A percentile compares a stretch with the other conserved stretches of the same genome.
Conservation (phyloP, 2,888 invertebrate species). For the Chalcis sispes region DNA sequence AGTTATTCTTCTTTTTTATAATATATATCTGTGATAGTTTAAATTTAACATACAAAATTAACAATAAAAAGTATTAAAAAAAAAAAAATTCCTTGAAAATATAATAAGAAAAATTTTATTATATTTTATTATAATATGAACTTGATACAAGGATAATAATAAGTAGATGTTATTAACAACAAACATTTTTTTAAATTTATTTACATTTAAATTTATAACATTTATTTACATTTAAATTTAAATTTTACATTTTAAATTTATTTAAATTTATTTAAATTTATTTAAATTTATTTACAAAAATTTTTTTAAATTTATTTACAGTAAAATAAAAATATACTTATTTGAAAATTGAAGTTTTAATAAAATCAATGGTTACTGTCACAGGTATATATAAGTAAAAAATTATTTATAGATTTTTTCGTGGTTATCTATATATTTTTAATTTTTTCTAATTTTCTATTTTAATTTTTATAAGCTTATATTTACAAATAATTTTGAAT, state of each 20-base stretch:
- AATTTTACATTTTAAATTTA: background rate
- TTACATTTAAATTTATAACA: background rate
- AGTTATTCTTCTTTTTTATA: constrained; percentile 16
- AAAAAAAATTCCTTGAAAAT: no score
- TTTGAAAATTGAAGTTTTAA: no score
- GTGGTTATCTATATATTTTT: background rate
- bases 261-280: background rate
- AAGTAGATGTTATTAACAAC: no score
- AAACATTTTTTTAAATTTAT: no score
- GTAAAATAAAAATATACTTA: no score
- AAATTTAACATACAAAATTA: background rate
- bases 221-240: background rate
- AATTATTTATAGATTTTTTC: no score
- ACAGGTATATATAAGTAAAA: no score
- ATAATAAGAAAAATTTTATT: background rate
- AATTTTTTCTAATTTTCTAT: constrained; percentile 31
- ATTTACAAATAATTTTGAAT: constrained; percentile 19
- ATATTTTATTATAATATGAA: background rate
- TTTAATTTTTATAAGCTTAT: constrained; percentile 34
- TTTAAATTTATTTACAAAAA: background rate
- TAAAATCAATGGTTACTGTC: no score
- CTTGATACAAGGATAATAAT: no score
- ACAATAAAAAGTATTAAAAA: no score
- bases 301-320: no score
- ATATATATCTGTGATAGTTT: background rate